Evolutionary conservation across 2,797 vertebrate species (phyloP).

Genomic region (Sparidentex hasta): DNA sequence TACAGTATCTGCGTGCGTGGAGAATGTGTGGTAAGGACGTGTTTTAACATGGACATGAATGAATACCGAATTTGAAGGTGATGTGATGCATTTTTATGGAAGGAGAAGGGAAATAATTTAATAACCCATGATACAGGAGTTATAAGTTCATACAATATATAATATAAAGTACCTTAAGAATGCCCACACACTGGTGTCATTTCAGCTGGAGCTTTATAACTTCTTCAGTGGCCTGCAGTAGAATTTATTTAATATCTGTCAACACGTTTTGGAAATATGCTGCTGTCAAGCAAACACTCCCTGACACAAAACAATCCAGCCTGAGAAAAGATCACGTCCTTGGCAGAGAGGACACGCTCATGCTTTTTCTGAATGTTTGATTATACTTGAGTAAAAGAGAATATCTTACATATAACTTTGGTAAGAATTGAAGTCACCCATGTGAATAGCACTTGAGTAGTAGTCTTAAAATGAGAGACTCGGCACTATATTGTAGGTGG

Average conservation of each 20-base stretch:
- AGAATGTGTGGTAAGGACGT: conserved; percentile 95
- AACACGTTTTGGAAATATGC: not conserved
- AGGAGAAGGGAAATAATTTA: not conserved
- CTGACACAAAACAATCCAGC: not conserved
- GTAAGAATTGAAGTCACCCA: no score
- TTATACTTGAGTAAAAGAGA: no score
- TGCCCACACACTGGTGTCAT: no score
- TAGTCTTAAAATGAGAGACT: no score
- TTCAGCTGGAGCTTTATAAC: not conserved
- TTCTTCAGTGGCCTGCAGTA: not conserved
- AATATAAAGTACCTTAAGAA: not conserved
- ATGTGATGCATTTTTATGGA: not conserved
- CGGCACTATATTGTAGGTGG: no score
- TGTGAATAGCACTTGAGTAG: no score
- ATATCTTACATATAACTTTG: no score
- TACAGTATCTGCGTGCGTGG: conserved; percentile 97
- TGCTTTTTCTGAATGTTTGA: no score
- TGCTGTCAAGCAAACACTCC: not conserved
- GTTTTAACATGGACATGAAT: not conserved
- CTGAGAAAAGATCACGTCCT: not conserved
- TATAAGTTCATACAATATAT: not conserved
- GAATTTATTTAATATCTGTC: not conserved
- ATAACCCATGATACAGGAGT: not conserved
- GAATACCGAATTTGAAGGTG: not conserved
- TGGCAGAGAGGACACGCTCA: not conserved